phyloP scores from a whole-genome alignment of 2,888 invertebrate genomes.

The Mycalesis mineus region DNA sequence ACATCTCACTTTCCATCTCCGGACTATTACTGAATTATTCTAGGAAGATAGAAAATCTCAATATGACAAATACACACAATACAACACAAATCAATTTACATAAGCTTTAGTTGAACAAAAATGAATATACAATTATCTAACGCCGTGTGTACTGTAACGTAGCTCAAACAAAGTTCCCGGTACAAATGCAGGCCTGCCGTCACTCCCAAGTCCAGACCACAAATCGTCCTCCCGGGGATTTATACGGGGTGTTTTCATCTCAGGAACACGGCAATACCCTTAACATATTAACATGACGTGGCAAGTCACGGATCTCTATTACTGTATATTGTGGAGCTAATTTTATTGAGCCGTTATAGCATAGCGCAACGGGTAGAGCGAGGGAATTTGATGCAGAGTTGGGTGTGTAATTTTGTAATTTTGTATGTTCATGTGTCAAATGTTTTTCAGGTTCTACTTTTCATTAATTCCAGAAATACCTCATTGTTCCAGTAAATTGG shows the following conservation, averaged over 20 bases:
- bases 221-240: conserved; percentile 57
- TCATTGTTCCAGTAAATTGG: too few relatives aligned
- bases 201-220: conserved; percentile 55
- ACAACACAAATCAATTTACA: not conserved
- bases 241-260: conserved; percentile 31
- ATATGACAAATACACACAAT: not conserved
- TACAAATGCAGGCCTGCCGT: conserved; percentile 50
- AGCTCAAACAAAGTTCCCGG: conserved; percentile 58
- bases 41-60: too few relatives aligned
- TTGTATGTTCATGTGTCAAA: too few relatives aligned
- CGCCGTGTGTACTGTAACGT: conserved; percentile 30
- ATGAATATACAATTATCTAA: not conserved
- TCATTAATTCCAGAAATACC: too few relatives aligned
- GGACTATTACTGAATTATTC: too few relatives aligned
- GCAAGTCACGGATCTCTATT: not conserved
- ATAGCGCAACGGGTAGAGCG: too few relatives aligned
- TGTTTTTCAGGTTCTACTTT: too few relatives aligned
- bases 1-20: too few relatives aligned
- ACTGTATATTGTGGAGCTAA: too few relatives aligned
- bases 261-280: conserved; percentile 24
- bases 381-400: too few relatives aligned
- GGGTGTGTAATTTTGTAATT: too few relatives aligned
- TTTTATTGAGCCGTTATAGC: too few relatives aligned
- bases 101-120: not conserved
- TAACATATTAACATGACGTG: conserved; percentile 21